Evolutionary conservation across 2,797 vertebrate genomes (phyloP).

Genomic region (Micropoecilia bifurca): DNA sequence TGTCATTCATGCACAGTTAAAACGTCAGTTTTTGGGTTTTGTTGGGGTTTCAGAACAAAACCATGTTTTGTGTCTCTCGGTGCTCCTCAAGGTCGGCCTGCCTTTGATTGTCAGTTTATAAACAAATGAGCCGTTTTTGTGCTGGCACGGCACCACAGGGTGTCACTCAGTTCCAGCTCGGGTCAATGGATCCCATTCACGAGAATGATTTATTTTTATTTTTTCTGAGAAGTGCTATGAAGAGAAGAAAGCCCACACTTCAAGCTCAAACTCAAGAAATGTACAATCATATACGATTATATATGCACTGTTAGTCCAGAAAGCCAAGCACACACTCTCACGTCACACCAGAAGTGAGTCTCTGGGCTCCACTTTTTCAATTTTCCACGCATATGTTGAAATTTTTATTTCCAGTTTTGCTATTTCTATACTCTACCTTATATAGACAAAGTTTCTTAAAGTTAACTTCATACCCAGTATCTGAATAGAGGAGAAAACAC

Average conservation of each 20-base stretch:
- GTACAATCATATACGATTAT: not conserved
- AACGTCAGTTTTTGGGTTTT: slow-evolving; percentile 32
- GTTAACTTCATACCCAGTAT: not conserved
- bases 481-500: not conserved
- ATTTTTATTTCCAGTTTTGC: slow-evolving; percentile 30
- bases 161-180: slow-evolving; percentile 60
- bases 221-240: slow-evolving; percentile 47
- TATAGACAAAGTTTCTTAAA: slow-evolving; percentile 17
- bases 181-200: slow-evolving; percentile 73
- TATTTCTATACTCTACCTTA: slow-evolving; percentile 7
- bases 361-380: not conserved
- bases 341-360: not conserved
- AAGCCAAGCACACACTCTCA: slow-evolving; percentile 4
- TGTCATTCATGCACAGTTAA: slow-evolving; percentile 34
- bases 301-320: not conserved
- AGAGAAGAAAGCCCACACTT: slow-evolving; percentile 61
- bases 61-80: slow-evolving; percentile 42
- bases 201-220: not conserved
- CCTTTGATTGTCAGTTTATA: slow-evolving; percentile 71
- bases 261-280: slow-evolving; percentile 35
- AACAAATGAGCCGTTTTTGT: slow-evolving; percentile 66
- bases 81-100: slow-evolving; percentile 26
- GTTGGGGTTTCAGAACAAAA: slow-evolving; percentile 34
- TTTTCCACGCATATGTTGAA: slow-evolving; percentile 4
- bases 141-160: slow-evolving; percentile 53